Base-by-base conservation (phyloP, 2,113 vertebrate genomes). In the Trichechus manatus region DNA sequence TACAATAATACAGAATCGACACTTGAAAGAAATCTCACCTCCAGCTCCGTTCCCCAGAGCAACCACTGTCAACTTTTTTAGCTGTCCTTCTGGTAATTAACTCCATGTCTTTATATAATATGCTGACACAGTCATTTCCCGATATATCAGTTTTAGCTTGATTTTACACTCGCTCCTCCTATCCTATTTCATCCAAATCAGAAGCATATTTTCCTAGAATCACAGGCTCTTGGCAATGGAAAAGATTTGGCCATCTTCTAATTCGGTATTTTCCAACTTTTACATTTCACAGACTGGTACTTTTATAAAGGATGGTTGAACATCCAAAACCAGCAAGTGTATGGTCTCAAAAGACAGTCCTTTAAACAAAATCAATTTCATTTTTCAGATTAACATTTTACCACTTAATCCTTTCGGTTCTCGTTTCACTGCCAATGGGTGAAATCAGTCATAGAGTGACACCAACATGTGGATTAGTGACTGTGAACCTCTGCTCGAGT, bases 171-270 rank as follows among this genome's bases (percentile, higher is more conserved):
- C 70, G 1, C 42, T 94, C 39, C 53, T 59, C 90, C 79, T 87
- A 79, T 95, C 92, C 64, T 10, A 27, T 93, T 97, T 95, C 90
- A 87, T 22, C 91, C 87, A 97, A 97, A 97, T 97, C 94, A 97
- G 93, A 96, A 97, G 87, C 97, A 97, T 33, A 94, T 97, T 97
- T 97, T 84, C 72, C 91, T 56, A 47, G 87, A 39, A 79, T 90
- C 77, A 39, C 80, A 94, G 61, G 80, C 79, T 80, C 84, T 87
- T 31, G 86, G 90, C 47, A 27, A n/a, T 33, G 85, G 95, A 87
- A 87, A 59, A 89, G 88, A 23, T 42, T 23, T 10, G 53, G 72
- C 75, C 66, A 36, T n/a, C 6, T 29, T 66, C 59, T 66, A 33
- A 59, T 82, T 88, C 36, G 79, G 27, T 53, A 63, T n/a, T 95